Evolutionary conservation across 2,797 vertebrate species (phyloP), one percentile per base, ranked within the genome.

Genomic region (Epinephelus coioides): DNA sequence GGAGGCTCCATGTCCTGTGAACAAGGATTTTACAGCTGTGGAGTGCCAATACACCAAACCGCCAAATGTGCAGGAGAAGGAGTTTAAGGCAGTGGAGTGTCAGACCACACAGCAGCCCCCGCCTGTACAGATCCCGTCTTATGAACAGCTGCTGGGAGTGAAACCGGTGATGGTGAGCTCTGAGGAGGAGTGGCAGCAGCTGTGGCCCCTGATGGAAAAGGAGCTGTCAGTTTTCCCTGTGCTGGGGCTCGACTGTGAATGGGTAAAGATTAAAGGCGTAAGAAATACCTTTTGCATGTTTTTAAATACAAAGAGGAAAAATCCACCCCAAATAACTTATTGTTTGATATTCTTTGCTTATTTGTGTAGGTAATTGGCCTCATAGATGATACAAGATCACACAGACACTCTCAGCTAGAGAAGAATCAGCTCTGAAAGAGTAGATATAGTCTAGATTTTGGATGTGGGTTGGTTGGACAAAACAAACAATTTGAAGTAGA

Each of bases 181-280:
- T 5, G 91, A 90, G 30, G 94, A 95, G 27, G 97, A 98, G 18
- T 99, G 98, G 98, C 92, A 95, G 82, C 83, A 73, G 55, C 88
- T 96, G 30, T 97, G 97, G 95, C 96, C 96, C 0, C 88, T 93
- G 62, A 89, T 99, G 86, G 94, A 95, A 63, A 86, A 92, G 69
- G 97, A 99, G 66, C 91, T 99, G 86, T 90, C 94, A 0, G 90
- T 92, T 50, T 93, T 95, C 84, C 97, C 97, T 0, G 97, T 98
- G 21, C 96, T 99, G 88, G 98, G 98, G 62, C 93, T 99, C 0
- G 98, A 99, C 92, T 99, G 98, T 89, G 98, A 99, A 95, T 99
- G 98, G 98, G 98, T 99, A 97, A 97, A 95, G 78, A 72, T 60
- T 25, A 71, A 78, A 44, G 86, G 84, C 83, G 92, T 95, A 94